Evolutionary conservation across 2,113 vertebrate species (phyloP).

Genomic region (Kryptolebias marmoratus): DNA sequence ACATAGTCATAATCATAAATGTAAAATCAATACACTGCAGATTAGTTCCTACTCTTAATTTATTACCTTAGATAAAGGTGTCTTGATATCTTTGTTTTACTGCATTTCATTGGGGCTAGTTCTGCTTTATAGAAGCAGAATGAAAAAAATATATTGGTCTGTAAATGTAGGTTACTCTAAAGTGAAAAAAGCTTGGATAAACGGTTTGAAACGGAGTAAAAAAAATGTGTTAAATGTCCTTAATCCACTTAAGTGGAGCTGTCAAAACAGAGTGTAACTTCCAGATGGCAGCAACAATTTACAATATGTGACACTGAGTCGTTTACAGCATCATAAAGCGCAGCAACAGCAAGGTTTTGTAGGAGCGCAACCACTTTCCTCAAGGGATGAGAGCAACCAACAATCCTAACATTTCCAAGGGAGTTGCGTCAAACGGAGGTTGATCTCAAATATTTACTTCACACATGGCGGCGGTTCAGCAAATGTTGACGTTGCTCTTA

Average conservation of each 20-base stretch:
- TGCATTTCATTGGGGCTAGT: background rate
- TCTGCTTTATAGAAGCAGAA: conserved; percentile 15
- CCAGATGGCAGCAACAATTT: conserved; percentile 31
- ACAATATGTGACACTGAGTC: conserved; percentile 31
- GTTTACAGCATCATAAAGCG: conserved; percentile 39
- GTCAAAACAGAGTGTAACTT: conserved; percentile 31
- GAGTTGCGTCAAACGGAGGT: conserved; percentile 31
- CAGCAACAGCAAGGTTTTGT: background rate
- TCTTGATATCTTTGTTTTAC: background rate
- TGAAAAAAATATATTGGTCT: conserved; percentile 19
- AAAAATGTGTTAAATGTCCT: conserved; percentile 32
- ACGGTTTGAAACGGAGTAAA: background rate
- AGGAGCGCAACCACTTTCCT: background rate
- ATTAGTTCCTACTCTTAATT: background rate
- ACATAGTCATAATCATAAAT: background rate
- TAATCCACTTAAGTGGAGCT: conserved; percentile 31
- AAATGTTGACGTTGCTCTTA: conserved; percentile 54
- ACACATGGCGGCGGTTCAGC: conserved; percentile 53
- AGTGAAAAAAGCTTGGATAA: conserved; percentile 18
- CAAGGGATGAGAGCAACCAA: conserved; percentile 12
- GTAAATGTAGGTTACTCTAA: conserved; percentile 10
- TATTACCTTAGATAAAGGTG: background rate
- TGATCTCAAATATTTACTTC: conserved; percentile 71
- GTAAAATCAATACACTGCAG: background rate
- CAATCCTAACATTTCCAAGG: conserved; percentile 35